Base-by-base conservation (phyloP, 2,113 vertebrate species). In the Hyaena hyaena region DNA sequence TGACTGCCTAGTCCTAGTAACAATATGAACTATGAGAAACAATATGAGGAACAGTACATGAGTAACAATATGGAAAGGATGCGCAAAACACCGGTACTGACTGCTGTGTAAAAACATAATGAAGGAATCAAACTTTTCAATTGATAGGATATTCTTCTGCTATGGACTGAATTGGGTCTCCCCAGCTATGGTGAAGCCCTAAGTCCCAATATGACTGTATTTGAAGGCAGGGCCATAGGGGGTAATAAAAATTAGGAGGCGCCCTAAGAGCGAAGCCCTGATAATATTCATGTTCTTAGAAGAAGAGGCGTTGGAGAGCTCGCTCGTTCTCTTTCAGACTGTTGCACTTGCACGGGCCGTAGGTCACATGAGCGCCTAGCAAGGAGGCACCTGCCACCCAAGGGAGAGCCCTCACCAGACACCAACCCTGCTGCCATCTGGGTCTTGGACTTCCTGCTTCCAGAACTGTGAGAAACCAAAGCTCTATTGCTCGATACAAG, bases 321-420 rank as follows among this genome's bases (percentile, higher is more conserved):
- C 3, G 0, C 39, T 23, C 31, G 5, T 3, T n/a, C 9, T 53
- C 48, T 17, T n/a, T 35, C 35, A 21, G 21, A 23, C 35, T 21
- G 10, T 48, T 26, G 11, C 4, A 10, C n/a, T 39, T 39, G 55
- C 7, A 39, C 55, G 28, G 61, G 21, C n/a, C 53, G 33, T 35
- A 89, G 2, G 58, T 50, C 61, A 79, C 0, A 6, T 17, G 23
- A 55, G 45, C 33, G 7, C 85, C 35, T 19, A 14, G 23, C 2
- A 2, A 21, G 74, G 61, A 39, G 15, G 24, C 43, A 48, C 33
- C 66, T 53, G 12, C 0, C n/a, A 10, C 33, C 45, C 45, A 87
- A 50, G 12, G 43, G 14, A 9, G 65, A 35, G 43, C 19, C 15
- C 43, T 86, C 31, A 10, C 63, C 3, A 5, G 43, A n/a, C 43